Percentiles rank a stretch among this genome's conserved stretches.
Evolutionary conservation across 2,888 invertebrate genomes (phyloP).

Genomic region (Nemurella pictetii): DNA sequence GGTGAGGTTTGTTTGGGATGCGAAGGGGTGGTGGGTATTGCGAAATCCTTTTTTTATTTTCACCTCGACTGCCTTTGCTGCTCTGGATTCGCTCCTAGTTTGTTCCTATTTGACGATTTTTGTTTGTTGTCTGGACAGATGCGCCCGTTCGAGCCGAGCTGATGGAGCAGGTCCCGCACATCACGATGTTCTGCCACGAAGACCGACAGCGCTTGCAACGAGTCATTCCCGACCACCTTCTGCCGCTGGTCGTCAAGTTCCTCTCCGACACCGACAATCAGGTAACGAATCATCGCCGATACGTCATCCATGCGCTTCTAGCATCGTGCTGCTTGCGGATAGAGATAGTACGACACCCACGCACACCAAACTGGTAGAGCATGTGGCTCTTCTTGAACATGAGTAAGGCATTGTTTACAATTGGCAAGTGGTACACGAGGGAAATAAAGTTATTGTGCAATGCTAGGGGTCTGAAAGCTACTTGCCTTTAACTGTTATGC

Average conservation of each 20-base stretch:
- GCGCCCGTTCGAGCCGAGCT: constrained; percentile 62
- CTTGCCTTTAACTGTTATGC: too few species aligned
- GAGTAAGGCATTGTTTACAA: too few species aligned
- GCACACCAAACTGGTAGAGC: too few species aligned
- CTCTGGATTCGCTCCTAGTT: not conserved
- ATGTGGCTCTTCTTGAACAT: too few species aligned
- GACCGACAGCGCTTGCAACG: constrained; percentile 55
- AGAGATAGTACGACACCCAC: too few species aligned
- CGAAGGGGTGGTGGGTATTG: too few species aligned
- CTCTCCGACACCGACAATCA: constrained; percentile 63
- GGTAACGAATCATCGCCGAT: too few species aligned
- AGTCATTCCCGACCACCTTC: constrained; percentile 61
- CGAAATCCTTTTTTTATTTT: not conserved
- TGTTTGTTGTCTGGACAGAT: constrained; percentile 53
- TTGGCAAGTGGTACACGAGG: too few species aligned
- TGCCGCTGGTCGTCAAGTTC: constrained; percentile 65
- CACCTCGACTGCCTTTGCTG: not conserved
- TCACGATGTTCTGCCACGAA: constrained; percentile 64
- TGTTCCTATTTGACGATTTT: not conserved
- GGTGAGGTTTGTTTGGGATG: not conserved
- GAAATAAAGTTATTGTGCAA: too few species aligned
- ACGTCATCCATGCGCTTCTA: too few species aligned
- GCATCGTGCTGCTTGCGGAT: too few species aligned
- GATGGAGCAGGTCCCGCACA: constrained; percentile 68
- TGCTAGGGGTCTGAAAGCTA: too few species aligned